phyloP scores from a whole-genome alignment of 2,888 invertebrate species.

The Psococerastis gibbosa region DNA sequence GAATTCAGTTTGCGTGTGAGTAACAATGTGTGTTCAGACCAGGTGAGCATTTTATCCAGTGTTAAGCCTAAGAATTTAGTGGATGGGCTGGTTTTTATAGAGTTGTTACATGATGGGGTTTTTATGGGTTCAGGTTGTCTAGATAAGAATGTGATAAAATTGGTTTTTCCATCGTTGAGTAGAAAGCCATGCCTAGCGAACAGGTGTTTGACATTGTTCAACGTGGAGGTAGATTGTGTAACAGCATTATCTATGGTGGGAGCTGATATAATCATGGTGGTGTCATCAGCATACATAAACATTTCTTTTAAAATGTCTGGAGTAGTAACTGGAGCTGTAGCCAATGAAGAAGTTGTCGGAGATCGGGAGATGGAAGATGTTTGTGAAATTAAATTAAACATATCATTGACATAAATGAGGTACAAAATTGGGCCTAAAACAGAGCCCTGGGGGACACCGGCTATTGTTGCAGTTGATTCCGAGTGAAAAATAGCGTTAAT shows the following conservation, averaged over 20 bases:
- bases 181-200: neutral
- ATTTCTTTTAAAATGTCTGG: too few species aligned
- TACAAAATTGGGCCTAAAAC: neutral
- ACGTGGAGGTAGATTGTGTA: neutral
- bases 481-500: neutral
- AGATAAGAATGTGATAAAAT: neutral
- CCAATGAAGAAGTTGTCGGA: too few species aligned
- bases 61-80: neutral
- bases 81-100: neutral
- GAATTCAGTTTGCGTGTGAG: neutral
- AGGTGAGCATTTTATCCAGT: neutral
- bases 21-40: neutral
- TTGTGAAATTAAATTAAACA: neutral
- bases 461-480: neutral
- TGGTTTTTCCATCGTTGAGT: neutral
- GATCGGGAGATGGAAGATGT: too few species aligned
- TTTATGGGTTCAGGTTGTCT: neutral
- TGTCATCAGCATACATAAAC: slow-evolving; percentile 4
- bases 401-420: neutral
- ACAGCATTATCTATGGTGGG: neutral
- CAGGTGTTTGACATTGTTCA: neutral
- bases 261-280: neutral
- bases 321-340: too few species aligned
- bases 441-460: slow-evolving; percentile 1
- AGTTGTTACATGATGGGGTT: neutral